Evolutionary conservation across 2,888 invertebrate species (phyloP), one percentile per base, ranked within the genome.

Genomic region (Lysandra bellargus): DNA sequence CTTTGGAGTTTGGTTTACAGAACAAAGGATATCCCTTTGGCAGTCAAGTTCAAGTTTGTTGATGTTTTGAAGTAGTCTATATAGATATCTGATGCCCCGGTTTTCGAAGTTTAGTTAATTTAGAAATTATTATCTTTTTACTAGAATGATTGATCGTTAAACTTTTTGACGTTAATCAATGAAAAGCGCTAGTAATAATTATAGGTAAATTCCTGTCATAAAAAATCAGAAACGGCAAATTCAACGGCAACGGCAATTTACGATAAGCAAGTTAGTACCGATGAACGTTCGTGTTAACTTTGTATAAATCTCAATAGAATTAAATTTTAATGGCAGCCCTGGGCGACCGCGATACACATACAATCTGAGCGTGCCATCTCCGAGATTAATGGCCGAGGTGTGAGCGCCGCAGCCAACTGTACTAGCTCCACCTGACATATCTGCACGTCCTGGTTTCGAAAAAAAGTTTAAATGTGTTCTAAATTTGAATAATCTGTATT

Each of bases 281-380:
- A 12, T 57, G 17, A 49, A 17, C 57, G 1, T 17, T 17, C 17
- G 57, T 57, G 17, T 57, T 4, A 57, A 57, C 57, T 57, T 57
- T 57, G 57, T 57, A 17, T 57, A 17, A 17, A 57, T 64, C 49
- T 49, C 49, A 49, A 49, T 49, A 49, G 30, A 30, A 33, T 33
- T 6, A 5, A 0, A 33, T 14, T 69, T 0, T 4, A 61, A 23
- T n/a, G 60, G 12, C 33, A 61, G 17, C 23, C 73, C 60, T 49
- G 57, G 40, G 75, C 75, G 80, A 72, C 75, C 79, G 80, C 83
- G 84, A 85, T 85, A 85, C 84, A 84, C 86, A 84, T 85, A 84
- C 81, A 84, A 86, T 86, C 86, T 83, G 69, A 80, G 60, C 80
- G 82, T 82, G 83, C 83, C 82, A 86, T 86, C 86, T 84, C 74